phyloP scores from a whole-genome alignment of 2,797 vertebrate genomes.

The Labroides dimidiatus region DNA sequence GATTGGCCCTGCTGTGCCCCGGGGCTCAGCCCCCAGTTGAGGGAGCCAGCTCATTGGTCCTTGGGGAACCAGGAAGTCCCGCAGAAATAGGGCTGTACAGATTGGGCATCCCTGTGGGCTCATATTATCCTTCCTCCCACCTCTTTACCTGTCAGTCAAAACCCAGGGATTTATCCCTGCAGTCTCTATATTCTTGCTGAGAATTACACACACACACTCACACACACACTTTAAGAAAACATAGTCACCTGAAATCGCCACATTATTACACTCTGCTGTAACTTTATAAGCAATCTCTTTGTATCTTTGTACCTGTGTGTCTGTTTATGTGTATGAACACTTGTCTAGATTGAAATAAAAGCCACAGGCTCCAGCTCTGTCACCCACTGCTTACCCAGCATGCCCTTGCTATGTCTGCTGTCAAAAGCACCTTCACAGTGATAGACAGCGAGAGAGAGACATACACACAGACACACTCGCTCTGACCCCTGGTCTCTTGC shows the following conservation, averaged over 20 bases:
- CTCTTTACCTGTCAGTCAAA: conserved; percentile 79
- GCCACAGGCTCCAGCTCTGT: conserved; percentile 63
- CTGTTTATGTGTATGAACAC: conserved; percentile 18
- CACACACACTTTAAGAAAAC: conserved; percentile 22
- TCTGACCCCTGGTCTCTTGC: conserved; percentile 39
- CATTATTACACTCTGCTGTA: conserved; percentile 31
- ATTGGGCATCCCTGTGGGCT: conserved; percentile 75
- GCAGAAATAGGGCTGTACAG: conserved; percentile 76
- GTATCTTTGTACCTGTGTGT: conserved; percentile 22
- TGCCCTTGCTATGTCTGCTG: conserved; percentile 54
- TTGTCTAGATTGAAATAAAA: conserved; percentile 63
- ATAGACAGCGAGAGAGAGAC: conserved; percentile 49
- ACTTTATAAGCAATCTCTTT: conserved; percentile 37
- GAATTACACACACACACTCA: conserved; percentile 39
- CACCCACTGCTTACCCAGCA: conserved; percentile 75
- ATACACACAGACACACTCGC: conserved; percentile 24
- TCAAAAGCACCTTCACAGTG: conserved; percentile 66
- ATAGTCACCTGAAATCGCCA: conserved; percentile 32
- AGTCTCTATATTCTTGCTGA: conserved; percentile 53
- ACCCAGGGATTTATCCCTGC: conserved; percentile 60
- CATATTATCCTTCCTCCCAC: conserved; percentile 73
- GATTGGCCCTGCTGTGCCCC: conserved; percentile 79
- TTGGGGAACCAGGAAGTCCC: conserved; percentile 80
- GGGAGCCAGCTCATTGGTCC: conserved; percentile 82
- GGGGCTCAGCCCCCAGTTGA: conserved; percentile 73